Evolutionary conservation across 2,113 vertebrate species (phyloP), one percentile per base, ranked within the genome.

Genomic region (Salvator merianae): DNA sequence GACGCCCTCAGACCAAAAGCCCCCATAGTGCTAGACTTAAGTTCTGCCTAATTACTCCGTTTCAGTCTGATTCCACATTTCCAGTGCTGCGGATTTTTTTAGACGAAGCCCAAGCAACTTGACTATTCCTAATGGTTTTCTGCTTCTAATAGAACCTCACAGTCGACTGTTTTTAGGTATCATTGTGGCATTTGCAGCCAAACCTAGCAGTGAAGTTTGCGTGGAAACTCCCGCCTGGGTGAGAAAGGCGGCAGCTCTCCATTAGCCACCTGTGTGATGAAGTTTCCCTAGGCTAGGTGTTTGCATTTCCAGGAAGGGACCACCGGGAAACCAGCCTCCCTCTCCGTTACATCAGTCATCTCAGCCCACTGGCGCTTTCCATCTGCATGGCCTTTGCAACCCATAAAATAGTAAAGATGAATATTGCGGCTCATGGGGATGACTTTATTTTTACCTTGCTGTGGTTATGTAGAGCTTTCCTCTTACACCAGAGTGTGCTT

Each of bases 111-210:
- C 75, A 79, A 26, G 50, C 26, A 80, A 38, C n/a, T 55, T 16
- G 43, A 16, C 30, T 66, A 79, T 87, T 69, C 83, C 85, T 88
- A 84, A 86, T n/a, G 0, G 1, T 72, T 88, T 85, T 79, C 62
- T 40, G 50, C 43, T 93, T 84, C 79, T 80, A 87, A 9, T 92
- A 90, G 88, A 1, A 70, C 79, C 77, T 84, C 18, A 59, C 20
- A 59, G 55, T 20, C 55, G 18, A 20, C 3, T 18, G 55, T 20
- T 4, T 20, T 59, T 59, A 4, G 5, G 55, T 59, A 59, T 59
- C 72, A 81, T 86, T 81, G 69, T 74, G 79, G 7, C 68, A 69
- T 79, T 85, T 84, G 22, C 50, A 69, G 3, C 69, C 0, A 69
- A 86, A 86, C 83, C 32, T 70, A 68, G 5, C 43, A n/a, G 63